Percentiles rank a stretch among this genome's conserved stretches.
Conservation (phyloP, 2,113 vertebrate species). For the Ophthalmotilapia sp. region DNA sequence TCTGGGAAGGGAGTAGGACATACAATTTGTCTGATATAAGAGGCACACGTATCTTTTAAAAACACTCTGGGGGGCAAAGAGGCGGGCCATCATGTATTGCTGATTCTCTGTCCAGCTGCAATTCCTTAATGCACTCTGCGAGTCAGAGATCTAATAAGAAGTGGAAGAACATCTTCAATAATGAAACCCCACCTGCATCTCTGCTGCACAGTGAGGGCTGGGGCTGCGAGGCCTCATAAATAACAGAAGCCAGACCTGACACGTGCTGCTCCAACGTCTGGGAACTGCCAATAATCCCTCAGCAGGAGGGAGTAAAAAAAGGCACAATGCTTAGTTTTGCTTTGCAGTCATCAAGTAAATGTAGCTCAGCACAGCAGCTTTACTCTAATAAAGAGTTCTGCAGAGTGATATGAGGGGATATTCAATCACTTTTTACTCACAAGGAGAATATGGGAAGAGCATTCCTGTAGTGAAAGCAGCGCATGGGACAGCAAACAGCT, state of each 20-base stretch:
- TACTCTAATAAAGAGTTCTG: conserved; percentile 12
- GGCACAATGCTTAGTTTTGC: conserved; percentile 14
- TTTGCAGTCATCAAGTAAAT: conserved; percentile 37
- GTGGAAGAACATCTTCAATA: conserved; percentile 66
- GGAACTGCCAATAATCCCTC: conserved; percentile 58
- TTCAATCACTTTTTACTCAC: background rate
- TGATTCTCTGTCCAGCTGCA: conserved; percentile 54
- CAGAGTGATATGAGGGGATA: background rate
- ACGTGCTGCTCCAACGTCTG: conserved; percentile 51
- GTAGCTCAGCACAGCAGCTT: conserved; percentile 8
- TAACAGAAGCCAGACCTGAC: conserved; percentile 59
- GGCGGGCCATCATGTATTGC: conserved; percentile 25
- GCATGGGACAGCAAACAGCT: background rate
- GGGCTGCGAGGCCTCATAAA: conserved; percentile 60
- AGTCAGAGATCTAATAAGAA: conserved; percentile 68
- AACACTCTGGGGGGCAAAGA: conserved; percentile 4
- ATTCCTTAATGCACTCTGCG: conserved; percentile 71
- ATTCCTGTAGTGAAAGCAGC: background rate
- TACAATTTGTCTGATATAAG: conserved; percentile 1
- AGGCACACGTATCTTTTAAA: background rate
- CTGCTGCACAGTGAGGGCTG: conserved; percentile 45
- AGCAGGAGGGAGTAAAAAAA: background rate
- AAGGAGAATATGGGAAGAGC: background rate
- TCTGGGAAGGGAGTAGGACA: background rate
- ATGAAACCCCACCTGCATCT: conserved; percentile 65